Conservation (phyloP, 2,888 invertebrate genomes). For the Liodrosophila aerea region DNA sequence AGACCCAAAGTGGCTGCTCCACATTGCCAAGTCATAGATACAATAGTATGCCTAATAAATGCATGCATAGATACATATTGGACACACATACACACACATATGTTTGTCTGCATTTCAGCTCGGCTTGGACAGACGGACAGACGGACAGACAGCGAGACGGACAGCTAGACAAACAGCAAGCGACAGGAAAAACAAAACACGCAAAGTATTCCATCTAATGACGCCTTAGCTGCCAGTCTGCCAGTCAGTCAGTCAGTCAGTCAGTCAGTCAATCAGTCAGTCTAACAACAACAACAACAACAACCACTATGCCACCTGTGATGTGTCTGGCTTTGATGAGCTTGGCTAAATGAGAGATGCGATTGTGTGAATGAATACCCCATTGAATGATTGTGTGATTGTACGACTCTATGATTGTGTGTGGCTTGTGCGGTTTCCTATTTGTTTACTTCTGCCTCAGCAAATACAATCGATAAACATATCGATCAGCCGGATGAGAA, state of each 20-base stretch:
- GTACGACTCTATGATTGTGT: no score
- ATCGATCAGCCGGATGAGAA: slow-evolving; percentile 9
- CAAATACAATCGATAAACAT: slow-evolving; percentile 7
- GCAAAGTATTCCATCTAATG: slow-evolving; percentile 40
- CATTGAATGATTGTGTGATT: no score
- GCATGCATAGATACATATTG: neutral
- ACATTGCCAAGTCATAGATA: slow-evolving; percentile 29
- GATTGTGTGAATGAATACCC: slow-evolving; percentile 12
- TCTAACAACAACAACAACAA: no score
- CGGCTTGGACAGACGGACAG: slow-evolving; percentile 28
- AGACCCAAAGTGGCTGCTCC: slow-evolving; percentile 43
- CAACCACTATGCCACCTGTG: slow-evolving; percentile 6
- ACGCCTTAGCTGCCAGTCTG: slow-evolving; percentile 38
- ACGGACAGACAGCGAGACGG: neutral
- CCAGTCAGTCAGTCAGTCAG: slow-evolving; percentile 13
- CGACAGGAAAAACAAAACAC: slow-evolving; percentile 44
- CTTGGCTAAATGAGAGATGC: slow-evolving; percentile 31
- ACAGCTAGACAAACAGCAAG: slow-evolving; percentile 32
- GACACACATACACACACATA: slow-evolving; percentile 3
- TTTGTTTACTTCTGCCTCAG: slow-evolving; percentile 6
- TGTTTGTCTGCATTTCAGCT: slow-evolving; percentile 27
- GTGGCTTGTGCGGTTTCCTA: slow-evolving; percentile 23
- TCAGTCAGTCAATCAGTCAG: slow-evolving; percentile 12
- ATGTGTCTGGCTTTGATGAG: slow-evolving; percentile 36
- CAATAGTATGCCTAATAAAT: no score